phyloP scores from a whole-genome alignment of 2,797 vertebrate genomes.

The Mus spretus region DNA sequence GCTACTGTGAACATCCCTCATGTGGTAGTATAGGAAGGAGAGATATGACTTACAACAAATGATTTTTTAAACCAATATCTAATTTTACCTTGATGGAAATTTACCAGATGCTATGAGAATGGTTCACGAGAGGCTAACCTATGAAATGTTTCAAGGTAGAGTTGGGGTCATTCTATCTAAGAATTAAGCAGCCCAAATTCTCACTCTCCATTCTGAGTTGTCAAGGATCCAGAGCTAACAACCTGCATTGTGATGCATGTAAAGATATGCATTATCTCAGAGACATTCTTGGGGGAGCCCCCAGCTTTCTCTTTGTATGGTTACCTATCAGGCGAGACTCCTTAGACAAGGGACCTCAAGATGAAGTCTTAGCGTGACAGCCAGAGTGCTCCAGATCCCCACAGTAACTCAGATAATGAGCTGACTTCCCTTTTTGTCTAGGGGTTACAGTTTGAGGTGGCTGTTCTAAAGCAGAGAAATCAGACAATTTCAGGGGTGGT shows the following conservation, averaged over 20 bases:
- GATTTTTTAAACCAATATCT: neutral
- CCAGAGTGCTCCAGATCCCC: neutral
- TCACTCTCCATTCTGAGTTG: slow-evolving; percentile 10
- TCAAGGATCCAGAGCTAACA: neutral
- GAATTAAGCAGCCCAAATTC: slow-evolving; percentile 10
- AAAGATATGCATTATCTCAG: neutral
- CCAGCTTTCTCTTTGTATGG: neutral
- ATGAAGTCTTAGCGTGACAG: neutral
- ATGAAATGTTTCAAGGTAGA: neutral
- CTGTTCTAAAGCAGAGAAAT: slow-evolving; percentile 23
- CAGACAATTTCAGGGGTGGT: slow-evolving; percentile 22
- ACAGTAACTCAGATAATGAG: slow-evolving; percentile 21
- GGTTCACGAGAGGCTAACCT: neutral
- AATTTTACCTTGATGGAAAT: slow-evolving; percentile 20
- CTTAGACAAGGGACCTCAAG: neutral
- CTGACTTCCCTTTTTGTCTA: slow-evolving; percentile 49
- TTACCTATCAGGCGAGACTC: neutral
- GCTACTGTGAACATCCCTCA: neutral
- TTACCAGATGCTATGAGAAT: neutral
- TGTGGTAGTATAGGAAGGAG: neutral
- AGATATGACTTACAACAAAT: neutral
- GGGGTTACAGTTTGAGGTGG: slow-evolving; percentile 23
- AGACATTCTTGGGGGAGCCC: neutral
- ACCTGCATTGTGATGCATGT: neutral
- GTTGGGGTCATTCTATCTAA: neutral